Conservation (phyloP, 2,797 vertebrate genomes). For the Acanthornis magna region DNA sequence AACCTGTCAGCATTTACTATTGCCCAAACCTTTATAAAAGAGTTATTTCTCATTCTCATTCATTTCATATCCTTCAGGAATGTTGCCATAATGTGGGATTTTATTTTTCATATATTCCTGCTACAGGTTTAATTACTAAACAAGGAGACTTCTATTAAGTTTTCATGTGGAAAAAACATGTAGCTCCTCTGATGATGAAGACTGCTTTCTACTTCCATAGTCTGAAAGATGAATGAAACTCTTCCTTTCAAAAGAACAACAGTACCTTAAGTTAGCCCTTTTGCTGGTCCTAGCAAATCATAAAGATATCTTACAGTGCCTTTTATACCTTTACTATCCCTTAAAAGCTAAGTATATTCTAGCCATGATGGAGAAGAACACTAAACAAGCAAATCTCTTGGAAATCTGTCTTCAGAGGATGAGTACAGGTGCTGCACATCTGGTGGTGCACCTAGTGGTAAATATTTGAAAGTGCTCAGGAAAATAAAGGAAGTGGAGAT, state of each 20-base stretch:
- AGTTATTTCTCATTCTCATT: not conserved
- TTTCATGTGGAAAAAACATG: not conserved
- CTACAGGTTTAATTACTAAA: not conserved
- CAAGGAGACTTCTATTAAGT: not conserved
- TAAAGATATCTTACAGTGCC: not conserved
- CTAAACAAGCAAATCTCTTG: not conserved
- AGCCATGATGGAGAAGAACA: not conserved
- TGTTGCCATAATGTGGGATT: not conserved
- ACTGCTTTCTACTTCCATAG: not conserved
- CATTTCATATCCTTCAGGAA: not conserved
- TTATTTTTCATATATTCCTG: not conserved
- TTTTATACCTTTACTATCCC: not conserved
- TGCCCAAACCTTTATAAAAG: not conserved
- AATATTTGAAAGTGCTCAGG: not conserved
- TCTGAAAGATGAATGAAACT: not conserved
- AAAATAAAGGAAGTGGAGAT: not conserved
- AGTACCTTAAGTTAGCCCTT: not conserved
- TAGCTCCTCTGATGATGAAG: not conserved
- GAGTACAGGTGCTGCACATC: not conserved
- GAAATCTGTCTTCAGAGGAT: not conserved
- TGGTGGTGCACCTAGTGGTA: constrained; percentile 21
- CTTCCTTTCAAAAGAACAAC: not conserved
- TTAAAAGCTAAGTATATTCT: not conserved
- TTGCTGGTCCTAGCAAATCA: not conserved
- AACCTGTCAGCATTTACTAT: not conserved